Evolutionary conservation across 1,140 invertebrate genomes (phyloP).

Genomic region (Tetraneura akinire): DNA sequence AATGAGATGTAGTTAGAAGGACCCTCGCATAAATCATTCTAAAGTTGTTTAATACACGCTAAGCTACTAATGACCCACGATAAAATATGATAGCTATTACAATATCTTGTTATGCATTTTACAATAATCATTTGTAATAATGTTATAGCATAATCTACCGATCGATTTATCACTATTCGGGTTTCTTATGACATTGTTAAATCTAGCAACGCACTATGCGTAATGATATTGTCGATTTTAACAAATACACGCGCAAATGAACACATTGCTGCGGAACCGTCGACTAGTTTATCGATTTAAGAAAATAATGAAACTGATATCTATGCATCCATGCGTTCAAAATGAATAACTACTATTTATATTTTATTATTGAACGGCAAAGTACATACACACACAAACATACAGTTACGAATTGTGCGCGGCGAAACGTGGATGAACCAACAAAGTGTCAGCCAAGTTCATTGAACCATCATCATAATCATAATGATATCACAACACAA

Average conservation of each 20-base stretch:
- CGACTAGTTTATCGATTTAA: no score
- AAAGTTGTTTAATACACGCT: not conserved
- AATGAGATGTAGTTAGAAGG: not conserved
- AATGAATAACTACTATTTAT: no score
- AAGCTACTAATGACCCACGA: not conserved
- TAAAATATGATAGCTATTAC: not conserved
- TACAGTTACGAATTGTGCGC: not conserved
- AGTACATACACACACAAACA: not conserved
- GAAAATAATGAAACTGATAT: no score
- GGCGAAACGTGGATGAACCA: not conserved
- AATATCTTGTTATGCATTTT: not conserved
- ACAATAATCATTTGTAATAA: no score
- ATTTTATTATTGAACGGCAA: not conserved
- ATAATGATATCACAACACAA: not conserved
- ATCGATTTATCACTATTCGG: no score
- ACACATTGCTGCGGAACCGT: no score
- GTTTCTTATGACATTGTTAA: no score
- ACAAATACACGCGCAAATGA: no score
- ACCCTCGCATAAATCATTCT: not conserved
- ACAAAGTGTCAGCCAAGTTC: constrained; percentile 1
- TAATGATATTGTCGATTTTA: no score
- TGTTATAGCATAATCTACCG: no score
- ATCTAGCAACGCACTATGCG: no score
- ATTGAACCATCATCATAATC: constrained; percentile 32
- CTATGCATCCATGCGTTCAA: no score